Evolutionary conservation across 2,888 invertebrate species (phyloP).

Genomic region (Tipula helvola): DNA sequence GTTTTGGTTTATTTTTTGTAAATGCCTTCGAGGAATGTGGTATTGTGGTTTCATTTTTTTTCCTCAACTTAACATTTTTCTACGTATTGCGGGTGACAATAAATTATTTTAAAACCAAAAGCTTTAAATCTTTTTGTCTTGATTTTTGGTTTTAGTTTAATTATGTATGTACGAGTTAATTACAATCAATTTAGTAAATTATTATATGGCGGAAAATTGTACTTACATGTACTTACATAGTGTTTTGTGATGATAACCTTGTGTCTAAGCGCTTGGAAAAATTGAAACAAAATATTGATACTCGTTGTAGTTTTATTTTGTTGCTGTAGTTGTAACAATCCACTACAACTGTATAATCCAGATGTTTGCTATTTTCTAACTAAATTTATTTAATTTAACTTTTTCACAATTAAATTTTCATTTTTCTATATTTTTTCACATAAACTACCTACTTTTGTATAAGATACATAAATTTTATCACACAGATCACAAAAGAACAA

Average conservation of each 20-base stretch:
- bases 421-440: not conserved
- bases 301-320: not conserved
- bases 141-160: not conserved
- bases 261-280: not conserved
- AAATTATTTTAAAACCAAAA: not conserved
- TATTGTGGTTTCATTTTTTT: not conserved
- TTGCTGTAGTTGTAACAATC: not conserved
- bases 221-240: not conserved
- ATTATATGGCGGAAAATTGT: too few relatives aligned
- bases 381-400: not conserved
- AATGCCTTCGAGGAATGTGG: not conserved
- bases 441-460: not conserved
- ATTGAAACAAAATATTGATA: not conserved
- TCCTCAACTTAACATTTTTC: not conserved
- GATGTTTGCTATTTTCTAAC: not conserved
- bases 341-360: not conserved
- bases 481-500: not conserved
- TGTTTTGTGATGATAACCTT: not conserved
- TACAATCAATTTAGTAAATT: not conserved
- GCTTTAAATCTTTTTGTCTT: not conserved
- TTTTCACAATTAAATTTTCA: not conserved
- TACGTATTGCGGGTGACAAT: not conserved
- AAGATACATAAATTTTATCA: not conserved
- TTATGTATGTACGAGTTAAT: not conserved
- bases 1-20: not conserved